phyloP scores from a whole-genome alignment of 1,140 invertebrate genomes.

The Drosophila mojavensis region DNA sequence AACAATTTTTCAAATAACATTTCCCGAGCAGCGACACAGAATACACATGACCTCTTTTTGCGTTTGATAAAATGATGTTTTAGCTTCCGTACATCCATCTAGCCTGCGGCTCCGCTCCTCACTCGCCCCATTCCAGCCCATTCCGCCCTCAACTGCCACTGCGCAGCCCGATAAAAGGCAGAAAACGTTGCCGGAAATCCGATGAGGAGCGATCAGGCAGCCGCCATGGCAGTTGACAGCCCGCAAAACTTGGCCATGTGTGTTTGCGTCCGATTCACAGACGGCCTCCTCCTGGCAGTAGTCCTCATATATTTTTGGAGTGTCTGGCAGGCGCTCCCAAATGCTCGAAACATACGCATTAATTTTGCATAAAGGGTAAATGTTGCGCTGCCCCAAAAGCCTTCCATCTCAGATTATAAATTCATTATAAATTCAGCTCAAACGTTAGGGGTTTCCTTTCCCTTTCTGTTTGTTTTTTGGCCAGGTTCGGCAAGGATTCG shows the following conservation, averaged over 20 bases:
- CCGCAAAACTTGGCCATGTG: constrained; percentile 38
- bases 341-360: constrained; percentile 60
- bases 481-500: background rate
- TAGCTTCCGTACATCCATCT: constrained; percentile 8
- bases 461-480: background rate
- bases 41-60: constrained; percentile 67
- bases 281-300: too few species aligned
- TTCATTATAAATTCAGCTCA: constrained; percentile 64
- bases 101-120: background rate
- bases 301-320: constrained; percentile 10
- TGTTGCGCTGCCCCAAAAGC: constrained; percentile 26
- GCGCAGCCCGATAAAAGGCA: constrained; percentile 43
- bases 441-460: constrained; percentile 10
- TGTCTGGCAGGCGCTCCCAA: constrained; percentile 20
- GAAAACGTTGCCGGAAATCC: constrained; percentile 50
- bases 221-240: constrained; percentile 35
- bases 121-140: too few species aligned
- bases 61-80: constrained; percentile 67
- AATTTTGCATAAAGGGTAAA: constrained; percentile 59
- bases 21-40: constrained; percentile 37
- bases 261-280: constrained; percentile 3
- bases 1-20: constrained; percentile 51
- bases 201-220: constrained; percentile 40
- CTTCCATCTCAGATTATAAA: constrained; percentile 13
- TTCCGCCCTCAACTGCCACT: background rate